Evolutionary conservation across 2,113 vertebrate species (phyloP), one percentile per base, ranked within the genome.

Genomic region (Ageneiosus marmoratus): DNA sequence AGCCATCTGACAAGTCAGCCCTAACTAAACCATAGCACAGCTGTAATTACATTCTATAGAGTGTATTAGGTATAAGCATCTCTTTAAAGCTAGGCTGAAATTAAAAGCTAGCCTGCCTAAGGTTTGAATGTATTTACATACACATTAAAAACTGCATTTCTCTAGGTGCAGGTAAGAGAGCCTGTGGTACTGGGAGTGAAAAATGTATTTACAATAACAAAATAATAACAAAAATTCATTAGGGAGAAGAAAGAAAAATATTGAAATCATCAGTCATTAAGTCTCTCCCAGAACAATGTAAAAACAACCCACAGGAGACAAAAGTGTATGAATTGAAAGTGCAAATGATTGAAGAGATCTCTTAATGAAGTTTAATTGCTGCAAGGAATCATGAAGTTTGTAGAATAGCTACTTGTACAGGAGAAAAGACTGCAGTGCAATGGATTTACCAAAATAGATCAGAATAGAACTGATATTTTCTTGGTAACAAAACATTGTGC

Each of bases 321-420:
- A 85, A 87, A 84, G 83, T 85, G 87, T 74, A 86, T 86, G 84
- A 88, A 87, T 83, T 86, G 89, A 87, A 89, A 87, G 83, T 87
- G 84, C 85, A 89, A 89, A 88, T 88, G 87, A 88, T 87, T 85
- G 87, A 89, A 87, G 87, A 85, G 86, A 82, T 85, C 75, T 85
- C 83, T 84, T 88, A 89, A 88, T 89, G 81, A 89, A 88, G 87
- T 88, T 88, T 89, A 89, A 89, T 88, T 89, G 87, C 87, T 86
- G 80, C 41, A 83, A 89, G 84, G 84, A 88, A 83, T 73, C 69
- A 81, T 86, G 81, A 79, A 56, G 85, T 84, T 78, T 85, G 80
- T 79, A 85, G 81, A 72, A 32, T 50, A 79, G 77, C 67, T 74
- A 81, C 77, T 74, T 84, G 82, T 83, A 88, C 84, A 79, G 84